Conservation (phyloP, 2,888 invertebrate genomes). For the Chloroclystis v-ata region DNA sequence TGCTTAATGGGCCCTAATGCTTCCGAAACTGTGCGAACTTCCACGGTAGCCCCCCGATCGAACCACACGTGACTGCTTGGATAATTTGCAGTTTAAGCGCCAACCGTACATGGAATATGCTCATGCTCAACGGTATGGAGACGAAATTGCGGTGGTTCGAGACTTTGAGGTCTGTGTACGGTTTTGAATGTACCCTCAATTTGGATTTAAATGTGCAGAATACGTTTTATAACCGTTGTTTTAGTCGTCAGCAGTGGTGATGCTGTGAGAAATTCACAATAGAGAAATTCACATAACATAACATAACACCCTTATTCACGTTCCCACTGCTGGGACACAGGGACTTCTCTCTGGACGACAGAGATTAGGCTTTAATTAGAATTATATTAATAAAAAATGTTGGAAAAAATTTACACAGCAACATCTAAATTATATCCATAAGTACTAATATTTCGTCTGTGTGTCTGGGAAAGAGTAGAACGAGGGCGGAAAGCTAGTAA, state of each 20-base stretch:
- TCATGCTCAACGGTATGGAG: constrained; percentile 53
- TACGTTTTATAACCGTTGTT: not conserved
- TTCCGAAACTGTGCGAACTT: constrained; percentile 78
- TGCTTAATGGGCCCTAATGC: constrained; percentile 77
- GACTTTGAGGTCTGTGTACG: constrained; percentile 30
- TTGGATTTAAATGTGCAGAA: no score
- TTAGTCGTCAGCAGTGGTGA: not conserved
- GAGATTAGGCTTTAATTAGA: no score
- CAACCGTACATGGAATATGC: constrained; percentile 51
- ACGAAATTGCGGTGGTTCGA: constrained; percentile 58
- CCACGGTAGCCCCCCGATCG: constrained; percentile 66
- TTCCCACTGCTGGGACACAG: no score
- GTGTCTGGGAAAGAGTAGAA: no score
- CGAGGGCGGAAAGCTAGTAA: no score
- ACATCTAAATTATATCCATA: no score
- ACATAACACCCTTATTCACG: no score
- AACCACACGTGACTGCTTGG: constrained; percentile 66
- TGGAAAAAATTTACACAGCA: no score
- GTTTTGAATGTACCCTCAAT: constrained; percentile 28
- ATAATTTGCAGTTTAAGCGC: constrained; percentile 65
- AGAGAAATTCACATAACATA: no score
- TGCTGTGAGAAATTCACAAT: no score
- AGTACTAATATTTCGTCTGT: not conserved
- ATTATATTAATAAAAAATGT: no score
- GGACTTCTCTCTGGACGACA: no score